Conservation (phyloP, 2,113 vertebrate species). For the Poeciliopsis occidentalis region DNA sequence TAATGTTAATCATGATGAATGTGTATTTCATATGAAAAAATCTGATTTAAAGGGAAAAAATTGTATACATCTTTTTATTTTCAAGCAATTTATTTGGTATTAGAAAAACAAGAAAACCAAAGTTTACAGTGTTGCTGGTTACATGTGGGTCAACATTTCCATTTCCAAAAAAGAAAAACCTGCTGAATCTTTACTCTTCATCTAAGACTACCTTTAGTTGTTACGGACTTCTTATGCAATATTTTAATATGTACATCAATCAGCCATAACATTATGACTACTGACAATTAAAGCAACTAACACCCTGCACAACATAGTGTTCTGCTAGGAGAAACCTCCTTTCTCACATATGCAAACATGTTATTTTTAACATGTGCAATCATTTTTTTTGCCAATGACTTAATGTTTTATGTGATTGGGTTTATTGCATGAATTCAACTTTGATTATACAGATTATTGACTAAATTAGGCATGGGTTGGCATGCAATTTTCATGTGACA, state of each 20-base stretch:
- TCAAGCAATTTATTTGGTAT: slow-evolving; percentile 68
- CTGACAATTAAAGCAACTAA: not conserved
- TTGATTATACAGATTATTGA: not conserved
- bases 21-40: not conserved
- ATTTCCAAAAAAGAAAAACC: slow-evolving; percentile 12
- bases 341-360: not conserved
- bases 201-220: slow-evolving; percentile 26
- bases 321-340: not conserved
- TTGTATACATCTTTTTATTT: slow-evolving; percentile 30
- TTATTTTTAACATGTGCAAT: not conserved
- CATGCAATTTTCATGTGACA: not conserved
- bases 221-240: not conserved
- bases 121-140: slow-evolving; percentile 33
- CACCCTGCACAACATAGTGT: not conserved
- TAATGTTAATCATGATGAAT: slow-evolving; percentile 6
- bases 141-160: slow-evolving; percentile 26
- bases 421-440: no score
- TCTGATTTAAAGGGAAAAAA: not conserved
- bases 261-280: not conserved
- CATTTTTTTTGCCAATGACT: not conserved
- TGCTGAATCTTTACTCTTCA: slow-evolving; percentile 10
- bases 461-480: not conserved
- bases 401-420: not conserved
- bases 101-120: slow-evolving; percentile 62
- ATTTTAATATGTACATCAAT: not conserved